A percentile compares a stretch with the other conserved stretches of the same genome.
Conservation (phyloP, 2,888 invertebrate genomes). For the Pilophorus perplexus region DNA sequence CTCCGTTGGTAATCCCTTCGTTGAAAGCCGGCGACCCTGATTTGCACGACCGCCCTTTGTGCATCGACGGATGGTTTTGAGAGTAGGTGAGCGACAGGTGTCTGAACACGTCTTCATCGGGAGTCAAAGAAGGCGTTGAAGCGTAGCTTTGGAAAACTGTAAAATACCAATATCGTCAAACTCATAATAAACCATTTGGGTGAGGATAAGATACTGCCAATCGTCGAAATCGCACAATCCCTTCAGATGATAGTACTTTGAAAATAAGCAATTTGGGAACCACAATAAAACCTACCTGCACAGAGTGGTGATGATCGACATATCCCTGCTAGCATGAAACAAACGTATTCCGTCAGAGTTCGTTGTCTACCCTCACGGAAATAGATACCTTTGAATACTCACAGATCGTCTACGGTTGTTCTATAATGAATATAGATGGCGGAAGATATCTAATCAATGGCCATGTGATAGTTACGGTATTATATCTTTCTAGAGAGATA, state of each 20-base stretch:
- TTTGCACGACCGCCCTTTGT: conserved; percentile 56
- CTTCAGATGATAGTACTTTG: conserved; percentile 20
- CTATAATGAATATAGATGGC: too few relatives aligned
- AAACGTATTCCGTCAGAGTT: neutral
- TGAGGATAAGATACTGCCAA: too few relatives aligned
- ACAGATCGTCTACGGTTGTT: too few relatives aligned
- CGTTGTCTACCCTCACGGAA: too few relatives aligned
- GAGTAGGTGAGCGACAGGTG: conserved; percentile 61
- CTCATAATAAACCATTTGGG: too few relatives aligned
- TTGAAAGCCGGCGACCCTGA: conserved; percentile 54
- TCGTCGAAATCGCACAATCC: too few relatives aligned
- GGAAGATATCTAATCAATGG: too few relatives aligned
- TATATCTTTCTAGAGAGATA: too few relatives aligned
- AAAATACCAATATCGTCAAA: too few relatives aligned
- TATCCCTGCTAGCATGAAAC: conserved; percentile 53
- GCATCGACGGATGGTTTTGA: conserved; percentile 60
- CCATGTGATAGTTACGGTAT: too few relatives aligned
- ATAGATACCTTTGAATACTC: too few relatives aligned
- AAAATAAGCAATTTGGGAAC: too few relatives aligned
- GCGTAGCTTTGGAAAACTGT: conserved; percentile 86
- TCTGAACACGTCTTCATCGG: conserved; percentile 64
- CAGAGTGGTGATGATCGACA: conserved; percentile 56
- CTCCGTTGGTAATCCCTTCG: conserved; percentile 67
- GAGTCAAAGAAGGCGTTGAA: conserved; percentile 62
- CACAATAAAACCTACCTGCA: conserved; percentile 53